A percentile compares a stretch with the other conserved stretches of the same genome.
Evolutionary conservation across 2,113 vertebrate species (phyloP).

Genomic region (Platysteira castanea): DNA sequence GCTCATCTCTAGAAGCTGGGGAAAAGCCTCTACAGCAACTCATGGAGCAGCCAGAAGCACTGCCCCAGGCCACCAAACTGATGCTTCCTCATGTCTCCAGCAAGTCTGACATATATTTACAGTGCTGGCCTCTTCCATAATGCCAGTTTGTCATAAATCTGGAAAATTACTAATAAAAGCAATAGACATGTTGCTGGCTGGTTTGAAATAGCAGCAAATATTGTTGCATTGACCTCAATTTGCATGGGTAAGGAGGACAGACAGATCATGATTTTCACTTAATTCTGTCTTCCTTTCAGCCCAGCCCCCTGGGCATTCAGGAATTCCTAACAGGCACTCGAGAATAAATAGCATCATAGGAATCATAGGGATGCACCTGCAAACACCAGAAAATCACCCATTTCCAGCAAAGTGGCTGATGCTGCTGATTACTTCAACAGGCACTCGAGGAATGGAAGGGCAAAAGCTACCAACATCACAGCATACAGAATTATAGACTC

Average conservation of each 20-base stretch:
- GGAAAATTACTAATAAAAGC: not conserved
- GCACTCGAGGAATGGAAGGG: not conserved
- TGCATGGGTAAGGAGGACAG: not conserved
- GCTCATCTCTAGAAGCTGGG: not conserved
- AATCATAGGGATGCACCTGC: not conserved
- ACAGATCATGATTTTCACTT: not conserved
- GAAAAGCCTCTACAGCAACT: not conserved
- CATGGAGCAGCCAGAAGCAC: not conserved
- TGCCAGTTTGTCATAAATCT: not conserved
- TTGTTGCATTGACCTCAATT: not conserved
- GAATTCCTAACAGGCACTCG: not conserved
- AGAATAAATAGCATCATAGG: not conserved
- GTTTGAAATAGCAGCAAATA: not conserved
- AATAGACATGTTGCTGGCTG: not conserved
- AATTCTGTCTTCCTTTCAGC: not conserved
- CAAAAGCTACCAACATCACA: not conserved
- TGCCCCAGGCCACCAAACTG: not conserved
- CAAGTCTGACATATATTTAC: not conserved
- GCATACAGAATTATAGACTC: not conserved
- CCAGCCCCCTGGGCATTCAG: not conserved
- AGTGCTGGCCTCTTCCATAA: not conserved
- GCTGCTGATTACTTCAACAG: not conserved
- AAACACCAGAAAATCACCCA: not conserved
- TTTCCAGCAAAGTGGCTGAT: not conserved
- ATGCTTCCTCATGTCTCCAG: accelerated